phyloP scores from a whole-genome alignment of 1,140 invertebrate species.

The Pentalonia nigronervosa region DNA sequence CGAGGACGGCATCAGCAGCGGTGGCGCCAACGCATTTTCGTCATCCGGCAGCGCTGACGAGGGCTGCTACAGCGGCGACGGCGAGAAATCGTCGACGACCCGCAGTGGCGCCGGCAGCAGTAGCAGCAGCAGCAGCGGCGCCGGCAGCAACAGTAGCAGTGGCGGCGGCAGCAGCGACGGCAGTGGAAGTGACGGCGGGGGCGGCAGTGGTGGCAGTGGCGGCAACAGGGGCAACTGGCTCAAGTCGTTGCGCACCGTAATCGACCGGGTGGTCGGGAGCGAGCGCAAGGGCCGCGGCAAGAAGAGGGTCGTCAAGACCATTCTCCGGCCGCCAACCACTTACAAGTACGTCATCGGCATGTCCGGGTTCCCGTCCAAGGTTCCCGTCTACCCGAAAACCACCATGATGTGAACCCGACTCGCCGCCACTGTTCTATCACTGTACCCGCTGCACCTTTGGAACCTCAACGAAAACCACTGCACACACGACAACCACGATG shows the following conservation, averaged over 20 bases:
- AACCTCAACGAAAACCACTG: neutral
- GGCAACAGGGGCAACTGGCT: neutral
- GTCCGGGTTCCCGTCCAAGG: conserved; percentile 79
- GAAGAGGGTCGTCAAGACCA: conserved; percentile 67
- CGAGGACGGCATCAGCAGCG: neutral
- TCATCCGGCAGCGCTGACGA: neutral
- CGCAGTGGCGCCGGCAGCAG: too few species aligned
- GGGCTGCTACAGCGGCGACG: neutral
- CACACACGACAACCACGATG: neutral
- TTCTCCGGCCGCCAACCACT: conserved; percentile 75
- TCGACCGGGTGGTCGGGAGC: neutral
- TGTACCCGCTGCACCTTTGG: neutral
- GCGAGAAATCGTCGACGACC: neutral
- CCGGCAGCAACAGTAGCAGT: too few species aligned
- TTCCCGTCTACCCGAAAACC: conserved; percentile 65
- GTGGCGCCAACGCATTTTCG: neutral
- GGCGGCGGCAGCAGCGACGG: too few species aligned
- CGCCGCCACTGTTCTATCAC: neutral
- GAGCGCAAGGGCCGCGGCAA: neutral
- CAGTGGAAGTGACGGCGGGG: neutral
- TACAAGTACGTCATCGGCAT: conserved; percentile 81
- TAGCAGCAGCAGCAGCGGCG: neutral
- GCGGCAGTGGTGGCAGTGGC: neutral
- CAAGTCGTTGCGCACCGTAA: neutral
- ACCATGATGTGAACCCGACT: conserved; percentile 63